phyloP scores from a whole-genome alignment of 2,888 invertebrate species.

The Gari tellinella region DNA sequence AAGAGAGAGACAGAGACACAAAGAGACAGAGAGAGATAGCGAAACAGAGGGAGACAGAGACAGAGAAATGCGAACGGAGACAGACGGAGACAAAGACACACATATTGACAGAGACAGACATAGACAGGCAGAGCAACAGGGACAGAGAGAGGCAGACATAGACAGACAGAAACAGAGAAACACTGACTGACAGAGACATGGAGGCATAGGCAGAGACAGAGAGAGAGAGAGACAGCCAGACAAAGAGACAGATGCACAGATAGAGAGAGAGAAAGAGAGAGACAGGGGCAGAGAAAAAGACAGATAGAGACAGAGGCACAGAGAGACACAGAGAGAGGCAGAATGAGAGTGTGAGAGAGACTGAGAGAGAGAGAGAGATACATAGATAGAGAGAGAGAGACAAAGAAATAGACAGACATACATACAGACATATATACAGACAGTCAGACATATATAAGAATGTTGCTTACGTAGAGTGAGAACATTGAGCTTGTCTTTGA shows the following conservation, averaged over 20 bases:
- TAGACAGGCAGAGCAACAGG: neutral
- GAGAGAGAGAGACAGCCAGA: neutral
- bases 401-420: too few relatives aligned
- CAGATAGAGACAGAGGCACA: neutral
- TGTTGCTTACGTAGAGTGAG: too few relatives aligned
- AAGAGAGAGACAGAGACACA: conserved; percentile 39
- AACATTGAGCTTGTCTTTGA: too few relatives aligned
- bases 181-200: neutral
- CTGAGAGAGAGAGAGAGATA: neutral
- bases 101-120: neutral
- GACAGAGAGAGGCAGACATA: neutral
- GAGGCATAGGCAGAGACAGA: conserved; percentile 3
- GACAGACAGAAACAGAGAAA: neutral
- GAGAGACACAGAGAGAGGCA: neutral
- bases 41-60: conserved; percentile 5
- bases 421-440: too few relatives aligned
- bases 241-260: neutral
- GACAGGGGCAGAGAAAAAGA: neutral
- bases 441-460: too few relatives aligned
- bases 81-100: neutral
- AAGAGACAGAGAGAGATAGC: conserved; percentile 8
- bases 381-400: too few relatives aligned
- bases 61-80: conserved; percentile 5
- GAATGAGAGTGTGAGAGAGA: neutral
- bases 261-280: neutral